Evolutionary conservation across 2,113 vertebrate species (phyloP).

Genomic region (Hyperoodon ampullatus): DNA sequence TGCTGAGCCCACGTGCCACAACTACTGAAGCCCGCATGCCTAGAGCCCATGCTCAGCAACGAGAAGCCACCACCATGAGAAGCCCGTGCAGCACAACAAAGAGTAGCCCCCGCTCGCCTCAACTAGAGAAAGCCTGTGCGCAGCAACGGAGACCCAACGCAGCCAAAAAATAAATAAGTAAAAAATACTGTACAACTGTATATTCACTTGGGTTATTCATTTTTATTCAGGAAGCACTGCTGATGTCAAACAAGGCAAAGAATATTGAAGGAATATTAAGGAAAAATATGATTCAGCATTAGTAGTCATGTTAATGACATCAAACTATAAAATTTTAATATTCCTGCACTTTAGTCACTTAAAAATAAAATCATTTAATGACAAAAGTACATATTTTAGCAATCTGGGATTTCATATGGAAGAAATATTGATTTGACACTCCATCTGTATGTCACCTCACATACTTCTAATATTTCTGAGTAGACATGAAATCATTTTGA

Average conservation of each 20-base stretch:
- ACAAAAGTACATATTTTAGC: conserved; percentile 32
- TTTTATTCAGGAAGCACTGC: neutral
- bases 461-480: conserved; percentile 59
- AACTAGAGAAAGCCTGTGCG: no score
- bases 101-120: no score
- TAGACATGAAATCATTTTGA: conserved; percentile 45
- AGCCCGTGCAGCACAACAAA: no score
- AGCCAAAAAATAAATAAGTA: no score
- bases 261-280: neutral
- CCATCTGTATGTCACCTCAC: neutral
- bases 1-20: no score
- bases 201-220: conserved; percentile 48
- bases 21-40: no score
- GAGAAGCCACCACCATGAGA: no score
- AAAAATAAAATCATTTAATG: conserved; percentile 55
- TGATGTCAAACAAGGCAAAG: conserved; percentile 18
- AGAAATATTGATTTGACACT: conserved; percentile 20
- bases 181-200: neutral
- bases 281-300: conserved; percentile 20
- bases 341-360: neutral
- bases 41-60: no score
- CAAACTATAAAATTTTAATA: neutral
- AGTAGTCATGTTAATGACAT: neutral
- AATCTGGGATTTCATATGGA: neutral
- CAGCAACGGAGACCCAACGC: no score